phyloP scores from a whole-genome alignment of 2,888 invertebrate species.

The Leptinotarsa peninsularis region DNA sequence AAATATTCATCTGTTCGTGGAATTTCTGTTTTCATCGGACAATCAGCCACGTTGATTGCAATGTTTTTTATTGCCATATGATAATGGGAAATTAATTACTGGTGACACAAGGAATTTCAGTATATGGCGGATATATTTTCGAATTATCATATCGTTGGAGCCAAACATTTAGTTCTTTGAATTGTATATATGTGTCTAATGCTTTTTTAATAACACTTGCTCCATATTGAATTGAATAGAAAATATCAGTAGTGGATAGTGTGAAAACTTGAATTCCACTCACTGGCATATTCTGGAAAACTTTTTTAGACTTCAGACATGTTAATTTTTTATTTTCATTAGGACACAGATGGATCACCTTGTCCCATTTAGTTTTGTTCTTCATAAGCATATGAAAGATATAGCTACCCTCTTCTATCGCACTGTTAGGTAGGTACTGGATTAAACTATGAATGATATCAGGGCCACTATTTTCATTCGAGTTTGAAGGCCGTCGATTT shows the following conservation, averaged over 20 bases:
- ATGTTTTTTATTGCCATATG: constrained; percentile 3
- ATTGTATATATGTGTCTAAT: neutral
- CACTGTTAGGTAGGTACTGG: too few relatives aligned
- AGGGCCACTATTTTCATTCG: too few relatives aligned
- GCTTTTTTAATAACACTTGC: neutral
- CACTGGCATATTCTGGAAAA: too few relatives aligned
- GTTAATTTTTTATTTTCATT: too few relatives aligned
- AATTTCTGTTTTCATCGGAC: constrained; percentile 11
- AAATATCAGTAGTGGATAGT: neutral
- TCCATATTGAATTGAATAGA: neutral
- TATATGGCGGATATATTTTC: constrained; percentile 13
- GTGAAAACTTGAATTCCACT: neutral
- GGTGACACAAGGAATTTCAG: neutral
- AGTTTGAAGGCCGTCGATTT: too few relatives aligned
- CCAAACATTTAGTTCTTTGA: constrained; percentile 1
- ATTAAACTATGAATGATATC: too few relatives aligned
- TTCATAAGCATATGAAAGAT: too few relatives aligned
- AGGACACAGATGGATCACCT: too few relatives aligned
- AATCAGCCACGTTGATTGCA: constrained; percentile 11
- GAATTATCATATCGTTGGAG: neutral
- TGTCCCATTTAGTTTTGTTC: too few relatives aligned
- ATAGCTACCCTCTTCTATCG: too few relatives aligned
- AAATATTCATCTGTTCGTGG: constrained; percentile 26
- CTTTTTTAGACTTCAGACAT: too few relatives aligned
- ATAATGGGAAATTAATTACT: constrained; percentile 15